phyloP scores from a whole-genome alignment of 2,113 vertebrate genomes.

The Lathamus discolor region DNA sequence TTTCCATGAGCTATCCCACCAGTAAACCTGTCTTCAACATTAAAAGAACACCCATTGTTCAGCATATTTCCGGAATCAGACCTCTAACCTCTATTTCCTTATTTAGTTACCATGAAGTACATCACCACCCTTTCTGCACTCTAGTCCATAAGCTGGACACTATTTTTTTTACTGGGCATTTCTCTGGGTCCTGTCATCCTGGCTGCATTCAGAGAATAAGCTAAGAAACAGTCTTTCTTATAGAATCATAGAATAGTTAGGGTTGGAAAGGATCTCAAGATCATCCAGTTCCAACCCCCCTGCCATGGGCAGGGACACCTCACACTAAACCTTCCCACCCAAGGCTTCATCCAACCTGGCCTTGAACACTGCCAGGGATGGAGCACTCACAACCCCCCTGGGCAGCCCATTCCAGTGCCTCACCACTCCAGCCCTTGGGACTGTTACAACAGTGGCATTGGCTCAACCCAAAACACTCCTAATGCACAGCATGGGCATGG shows the following conservation, averaged over 20 bases:
- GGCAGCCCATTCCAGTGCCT: too few relatives aligned
- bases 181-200: background rate
- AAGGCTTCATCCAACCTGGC: too few relatives aligned
- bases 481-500: background rate
- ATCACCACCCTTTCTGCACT: background rate
- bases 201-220: background rate
- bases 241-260: too few relatives aligned
- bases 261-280: too few relatives aligned
- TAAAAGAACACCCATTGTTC: background rate
- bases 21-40: background rate
- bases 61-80: background rate
- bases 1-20: background rate
- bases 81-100: background rate
- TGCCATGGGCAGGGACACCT: too few relatives aligned
- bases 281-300: too few relatives aligned
- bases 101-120: background rate
- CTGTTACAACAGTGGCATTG: fast-evolving
- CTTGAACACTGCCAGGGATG: too few relatives aligned
- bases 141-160: background rate
- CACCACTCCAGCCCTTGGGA: background rate
- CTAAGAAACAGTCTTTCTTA: background rate
- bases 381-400: too few relatives aligned
- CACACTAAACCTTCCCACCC: too few relatives aligned
- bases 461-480: background rate
- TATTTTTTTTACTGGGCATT: background rate